These are phyloP conservation scores for Drosophila albomicans DNA, from an alignment of 1,140 invertebrate species.

Conservation along the genomic window DNA sequence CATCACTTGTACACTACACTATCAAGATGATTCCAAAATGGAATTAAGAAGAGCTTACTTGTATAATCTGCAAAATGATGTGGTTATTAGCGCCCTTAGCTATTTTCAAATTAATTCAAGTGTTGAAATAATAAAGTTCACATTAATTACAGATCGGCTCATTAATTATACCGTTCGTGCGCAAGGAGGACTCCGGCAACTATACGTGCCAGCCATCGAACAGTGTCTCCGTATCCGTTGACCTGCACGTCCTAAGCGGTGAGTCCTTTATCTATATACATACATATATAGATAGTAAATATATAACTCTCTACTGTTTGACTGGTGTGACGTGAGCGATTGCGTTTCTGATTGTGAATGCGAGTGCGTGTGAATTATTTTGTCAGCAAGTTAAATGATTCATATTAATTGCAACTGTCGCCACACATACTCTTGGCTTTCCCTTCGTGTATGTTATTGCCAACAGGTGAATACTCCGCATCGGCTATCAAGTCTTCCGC, in stretches of 20 bases:
- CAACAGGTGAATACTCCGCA: slow-evolving; percentile 85
- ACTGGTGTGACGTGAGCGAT: slow-evolving; percentile 30
- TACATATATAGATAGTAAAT: too few relatives aligned
- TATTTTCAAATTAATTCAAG: slow-evolving; percentile 15
- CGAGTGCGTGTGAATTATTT: slow-evolving; percentile 56
- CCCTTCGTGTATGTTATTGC: slow-evolving; percentile 11
- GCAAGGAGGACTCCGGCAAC: slow-evolving; percentile 83
- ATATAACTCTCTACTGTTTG: neutral
- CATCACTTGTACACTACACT: neutral
- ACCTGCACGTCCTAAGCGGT: slow-evolving; percentile 84
- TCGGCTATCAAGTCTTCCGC: slow-evolving; percentile 83
- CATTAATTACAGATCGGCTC: slow-evolving; percentile 82
- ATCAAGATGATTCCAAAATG: neutral
- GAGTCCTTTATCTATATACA: slow-evolving; percentile 38
- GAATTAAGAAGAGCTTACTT: neutral
- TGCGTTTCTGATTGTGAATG: slow-evolving; percentile 22
- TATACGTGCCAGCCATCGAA: slow-evolving; percentile 84
- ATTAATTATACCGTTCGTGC: slow-evolving; percentile 89
- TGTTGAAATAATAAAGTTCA: slow-evolving; percentile 42
- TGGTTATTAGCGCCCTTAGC: neutral
- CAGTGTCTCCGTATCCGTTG: slow-evolving; percentile 79
- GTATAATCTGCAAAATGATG: slow-evolving; percentile 23
- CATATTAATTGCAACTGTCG: slow-evolving; percentile 79
- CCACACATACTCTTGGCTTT: slow-evolving; percentile 1
- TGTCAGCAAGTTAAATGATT: slow-evolving; percentile 71